A percentile compares a stretch with the other conserved stretches of the same genome.
These are phyloP conservation scores for Macquaria ambigua DNA, from an alignment of 2,113 vertebrate genomes.

Conservation along the genomic window DNA sequence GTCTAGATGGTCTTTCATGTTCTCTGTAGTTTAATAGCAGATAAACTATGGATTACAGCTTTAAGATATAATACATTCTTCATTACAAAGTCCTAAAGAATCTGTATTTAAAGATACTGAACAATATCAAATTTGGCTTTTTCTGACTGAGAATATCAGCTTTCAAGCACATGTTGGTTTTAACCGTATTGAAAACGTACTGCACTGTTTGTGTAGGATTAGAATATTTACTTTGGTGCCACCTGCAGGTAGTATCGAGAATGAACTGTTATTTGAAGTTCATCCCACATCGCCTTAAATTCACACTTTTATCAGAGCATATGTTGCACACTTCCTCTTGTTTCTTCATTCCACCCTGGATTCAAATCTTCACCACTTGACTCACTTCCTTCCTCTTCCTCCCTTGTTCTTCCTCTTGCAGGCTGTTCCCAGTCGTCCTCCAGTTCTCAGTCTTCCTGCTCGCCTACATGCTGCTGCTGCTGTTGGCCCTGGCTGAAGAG, in stretches of 20 bases:
- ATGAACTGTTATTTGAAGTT: neutral
- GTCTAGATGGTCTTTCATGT: neutral
- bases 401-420: conserved; percentile 60
- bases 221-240: neutral
- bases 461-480: conserved; percentile 89
- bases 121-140: neutral
- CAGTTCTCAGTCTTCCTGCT: conserved; percentile 92
- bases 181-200: neutral
- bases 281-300: neutral
- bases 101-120: neutral
- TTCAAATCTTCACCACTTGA: neutral
- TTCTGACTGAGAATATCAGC: neutral
- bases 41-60: neutral
- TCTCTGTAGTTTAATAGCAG: neutral
- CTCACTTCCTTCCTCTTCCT: neutral
- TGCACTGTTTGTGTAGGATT: neutral
- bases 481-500: conserved; percentile 93
- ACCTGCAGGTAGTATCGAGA: neutral
- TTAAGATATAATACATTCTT: neutral
- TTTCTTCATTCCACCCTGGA: neutral
- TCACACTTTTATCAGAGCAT: neutral
- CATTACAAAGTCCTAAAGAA: neutral
- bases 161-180: neutral
- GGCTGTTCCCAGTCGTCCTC: conserved; percentile 87
- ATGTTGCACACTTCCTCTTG: neutral